A percentile compares a stretch with the other conserved stretches of the same genome.
These are phyloP conservation scores for Microcebus tavaratra DNA, from an alignment of 2,113 vertebrate genomes.

Conservation along the genomic window DNA sequence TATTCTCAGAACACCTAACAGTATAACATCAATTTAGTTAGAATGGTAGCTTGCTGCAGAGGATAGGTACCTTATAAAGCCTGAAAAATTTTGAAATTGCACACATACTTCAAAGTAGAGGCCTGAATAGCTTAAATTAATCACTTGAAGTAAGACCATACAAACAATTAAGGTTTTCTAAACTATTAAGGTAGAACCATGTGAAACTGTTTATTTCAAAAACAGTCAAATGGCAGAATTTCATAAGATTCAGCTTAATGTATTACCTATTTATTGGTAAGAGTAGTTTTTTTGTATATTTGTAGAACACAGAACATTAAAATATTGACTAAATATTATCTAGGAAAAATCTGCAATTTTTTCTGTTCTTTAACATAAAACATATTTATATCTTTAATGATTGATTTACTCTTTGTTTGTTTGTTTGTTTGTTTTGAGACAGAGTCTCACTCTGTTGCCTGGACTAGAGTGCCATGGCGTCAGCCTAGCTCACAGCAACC, in stretches of 20 bases:
- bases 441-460: no score
- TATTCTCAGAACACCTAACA: background rate
- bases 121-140: background rate
- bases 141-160: background rate
- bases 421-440: no score
- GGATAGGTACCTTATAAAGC: background rate
- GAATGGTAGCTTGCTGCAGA: background rate
- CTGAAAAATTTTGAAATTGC: background rate
- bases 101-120: background rate
- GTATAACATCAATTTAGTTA: background rate
- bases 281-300: slow-evolving; percentile 39
- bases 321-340: background rate
- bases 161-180: slow-evolving; percentile 27
- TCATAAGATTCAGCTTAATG: background rate
- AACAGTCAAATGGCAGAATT: slow-evolving; percentile 11
- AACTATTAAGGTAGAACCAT: background rate
- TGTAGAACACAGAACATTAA: background rate
- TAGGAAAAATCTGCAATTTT: background rate
- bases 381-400: background rate
- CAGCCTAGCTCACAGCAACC: no score
- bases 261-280: background rate
- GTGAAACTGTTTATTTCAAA: background rate
- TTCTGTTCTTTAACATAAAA: slow-evolving; percentile 33
- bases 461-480: no score
- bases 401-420: background rate